Evolutionary conservation across 2,888 invertebrate species (phyloP), one percentile per base, ranked within the genome.

Genomic region (Orthosia gracilis): DNA sequence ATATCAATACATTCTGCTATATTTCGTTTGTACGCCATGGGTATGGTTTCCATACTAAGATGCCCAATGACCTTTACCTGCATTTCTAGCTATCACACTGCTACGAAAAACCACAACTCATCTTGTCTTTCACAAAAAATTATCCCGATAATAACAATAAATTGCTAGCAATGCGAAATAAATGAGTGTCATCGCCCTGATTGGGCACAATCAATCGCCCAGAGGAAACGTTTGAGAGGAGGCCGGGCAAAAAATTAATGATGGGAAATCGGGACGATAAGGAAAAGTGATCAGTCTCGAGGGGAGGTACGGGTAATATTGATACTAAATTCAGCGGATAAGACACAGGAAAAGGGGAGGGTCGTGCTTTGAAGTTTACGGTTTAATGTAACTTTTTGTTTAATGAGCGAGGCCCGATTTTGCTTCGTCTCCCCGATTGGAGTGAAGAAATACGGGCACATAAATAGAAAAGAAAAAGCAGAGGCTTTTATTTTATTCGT

Each of bases 241-340:
- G 82, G 80, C 65, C 64, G 76, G 87, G 88, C 87, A 92, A 94
- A 93, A 94, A 94, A 94, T 92, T 94, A 94, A 94, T 94, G 94
- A 94, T 91, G 88, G 91, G 89, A 91, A 91, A 92, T 91, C 88
- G 88, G 89, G 80, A 83, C 90, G 92, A 93, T 90, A 91, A 90
- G 90, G 89, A 85, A 87, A 91, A 91, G 90, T 85, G 87, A 87
- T 87, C 83, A 85, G 80, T 84, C 89, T 81, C 58, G 70, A 66
- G 81, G 88, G 90, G 89, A 87, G 87, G 84, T 69, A 74, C 88
- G 87, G 89, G 89, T 86, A 86, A 89, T 91, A 91, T 92, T 89
- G 92, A 90, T 92, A 92, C 89, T 88, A 81, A 85, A 89, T 87
- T 89, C 88, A 85, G 83, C 78, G 87, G 87, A 85, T 86, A 87